Evolutionary conservation across 2,113 vertebrate genomes (phyloP), one percentile per base, ranked within the genome.

Genomic region (Erythrocercus mccallii): DNA sequence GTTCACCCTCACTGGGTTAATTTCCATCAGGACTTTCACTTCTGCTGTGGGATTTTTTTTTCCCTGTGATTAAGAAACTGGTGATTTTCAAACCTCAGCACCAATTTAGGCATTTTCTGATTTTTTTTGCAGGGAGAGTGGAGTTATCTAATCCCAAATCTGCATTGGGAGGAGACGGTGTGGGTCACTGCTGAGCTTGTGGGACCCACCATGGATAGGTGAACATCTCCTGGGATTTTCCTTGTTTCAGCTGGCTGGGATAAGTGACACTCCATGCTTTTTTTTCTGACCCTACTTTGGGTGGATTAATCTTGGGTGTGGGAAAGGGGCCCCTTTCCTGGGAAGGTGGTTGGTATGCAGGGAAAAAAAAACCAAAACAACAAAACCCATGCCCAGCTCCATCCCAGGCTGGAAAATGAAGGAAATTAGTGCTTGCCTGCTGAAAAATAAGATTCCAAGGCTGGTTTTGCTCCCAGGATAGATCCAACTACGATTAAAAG

Each of bases 261-360:
- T 70, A 90, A 92, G 20, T 35, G 38, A 54, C 3, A 5, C 51
- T 82, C 74, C 1, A 0, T 83, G 77, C n/a, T 86, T 91, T 86
- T 86, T 91, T 66, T 54, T 40, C 82, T 2, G 1, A 50, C 61
- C 23, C 38, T 62, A 19, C 15, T 3, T 88, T 54, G 86, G 51
- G 60, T 96, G 82, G 83, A 90, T 94, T 92, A 71, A 85, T 71
- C 71, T 94, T 76, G 89, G 80, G 83, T 95, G 89, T 94, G 79
- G 92, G 83, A 90, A 92, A 90, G 94, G 89, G 94, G 95, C 92
- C 94, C 92, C 92, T 94, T 95, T 96, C 95, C 92, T 94, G 92
- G 92, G 82, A 86, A 96, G 94, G 92, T 66, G 66, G 66, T 54
- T 96, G 94, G 95, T 92, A 92, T 96, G 92, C 92, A 79, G 61